Evolutionary conservation across 2,888 invertebrate species (phyloP).

Genomic region (Bibio marci): DNA sequence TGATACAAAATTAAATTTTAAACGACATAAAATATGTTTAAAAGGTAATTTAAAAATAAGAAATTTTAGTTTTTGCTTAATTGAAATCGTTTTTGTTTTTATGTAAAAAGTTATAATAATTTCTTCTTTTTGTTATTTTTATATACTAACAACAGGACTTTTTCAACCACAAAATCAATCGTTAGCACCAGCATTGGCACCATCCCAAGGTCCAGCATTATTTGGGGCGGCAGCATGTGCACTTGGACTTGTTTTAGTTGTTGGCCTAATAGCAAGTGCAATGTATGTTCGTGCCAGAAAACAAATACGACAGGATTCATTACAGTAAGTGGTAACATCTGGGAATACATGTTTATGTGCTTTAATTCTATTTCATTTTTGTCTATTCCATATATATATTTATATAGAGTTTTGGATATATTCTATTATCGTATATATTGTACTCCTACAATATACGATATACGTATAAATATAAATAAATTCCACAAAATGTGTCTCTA

Average conservation of each 20-base stretch:
- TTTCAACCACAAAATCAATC: slow-evolving; percentile 53
- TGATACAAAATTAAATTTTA: slow-evolving; percentile 57
- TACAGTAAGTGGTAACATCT: slow-evolving; percentile 21
- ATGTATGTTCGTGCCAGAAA: slow-evolving; percentile 29
- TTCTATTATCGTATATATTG: too few relatives aligned
- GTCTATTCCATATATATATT: too few relatives aligned
- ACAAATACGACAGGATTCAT: slow-evolving; percentile 26
- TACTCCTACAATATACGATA: neutral
- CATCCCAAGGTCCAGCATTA: slow-evolving; percentile 47
- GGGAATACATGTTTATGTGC: slow-evolving; percentile 4
- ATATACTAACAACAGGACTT: slow-evolving; percentile 23
- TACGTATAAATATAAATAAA: too few relatives aligned
- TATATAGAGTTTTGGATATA: too few relatives aligned
- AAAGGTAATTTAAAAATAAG: slow-evolving; percentile 38
- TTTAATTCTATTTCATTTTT: neutral
- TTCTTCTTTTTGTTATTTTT: too few relatives aligned
- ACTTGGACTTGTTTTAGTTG: slow-evolving; percentile 33
- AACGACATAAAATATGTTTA: slow-evolving; percentile 73
- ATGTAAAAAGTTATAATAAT: too few relatives aligned
- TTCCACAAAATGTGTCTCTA: too few relatives aligned
- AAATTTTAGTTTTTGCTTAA: neutral
- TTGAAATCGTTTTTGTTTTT: too few relatives aligned
- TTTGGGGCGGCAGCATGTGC: slow-evolving; percentile 73
- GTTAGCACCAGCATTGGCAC: slow-evolving; percentile 50
- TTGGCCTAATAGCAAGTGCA: slow-evolving; percentile 27